Percentiles rank a stretch among this genome's conserved stretches.
phyloP scores from a whole-genome alignment of 2,113 vertebrate genomes.

The Ochotona princeps region DNA sequence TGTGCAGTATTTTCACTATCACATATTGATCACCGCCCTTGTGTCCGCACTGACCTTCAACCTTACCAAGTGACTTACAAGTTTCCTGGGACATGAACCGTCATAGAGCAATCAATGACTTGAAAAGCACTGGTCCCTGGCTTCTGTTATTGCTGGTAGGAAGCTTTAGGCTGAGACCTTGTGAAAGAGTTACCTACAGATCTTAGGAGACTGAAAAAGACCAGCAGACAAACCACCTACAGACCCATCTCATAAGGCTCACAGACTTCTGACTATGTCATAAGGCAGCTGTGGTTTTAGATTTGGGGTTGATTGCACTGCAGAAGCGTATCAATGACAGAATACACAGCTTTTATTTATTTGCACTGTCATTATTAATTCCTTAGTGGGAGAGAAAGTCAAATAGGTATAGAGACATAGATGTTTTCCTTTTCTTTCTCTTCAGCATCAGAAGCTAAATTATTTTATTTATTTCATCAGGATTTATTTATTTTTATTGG shows the following conservation, averaged over 20 bases:
- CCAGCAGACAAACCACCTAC: not conserved
- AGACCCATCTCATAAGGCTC: not conserved
- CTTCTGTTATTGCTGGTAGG: not conserved
- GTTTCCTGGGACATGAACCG: not conserved
- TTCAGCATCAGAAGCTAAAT: not conserved
- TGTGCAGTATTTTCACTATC: no score
- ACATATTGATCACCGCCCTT: not conserved
- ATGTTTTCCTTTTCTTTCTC: not conserved
- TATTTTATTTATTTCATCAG: not conserved
- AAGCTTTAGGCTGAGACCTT: not conserved
- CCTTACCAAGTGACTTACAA: not conserved
- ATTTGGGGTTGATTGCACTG: not conserved
- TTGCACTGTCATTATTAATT: not conserved
- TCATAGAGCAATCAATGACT: not conserved
- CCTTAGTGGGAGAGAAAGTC: not conserved
- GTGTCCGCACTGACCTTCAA: not conserved
- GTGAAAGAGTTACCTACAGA: not conserved
- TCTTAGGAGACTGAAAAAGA: not conserved
- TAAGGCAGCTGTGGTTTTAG: not conserved
- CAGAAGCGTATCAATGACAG: not conserved
- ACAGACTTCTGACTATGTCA: not conserved
- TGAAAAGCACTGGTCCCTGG: not conserved
- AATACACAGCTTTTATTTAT: not conserved
- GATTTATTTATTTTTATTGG: no score
- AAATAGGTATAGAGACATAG: not conserved